phyloP scores from a whole-genome alignment of 2,113 vertebrate species.

The Phalacrocorax pelagicus region DNA sequence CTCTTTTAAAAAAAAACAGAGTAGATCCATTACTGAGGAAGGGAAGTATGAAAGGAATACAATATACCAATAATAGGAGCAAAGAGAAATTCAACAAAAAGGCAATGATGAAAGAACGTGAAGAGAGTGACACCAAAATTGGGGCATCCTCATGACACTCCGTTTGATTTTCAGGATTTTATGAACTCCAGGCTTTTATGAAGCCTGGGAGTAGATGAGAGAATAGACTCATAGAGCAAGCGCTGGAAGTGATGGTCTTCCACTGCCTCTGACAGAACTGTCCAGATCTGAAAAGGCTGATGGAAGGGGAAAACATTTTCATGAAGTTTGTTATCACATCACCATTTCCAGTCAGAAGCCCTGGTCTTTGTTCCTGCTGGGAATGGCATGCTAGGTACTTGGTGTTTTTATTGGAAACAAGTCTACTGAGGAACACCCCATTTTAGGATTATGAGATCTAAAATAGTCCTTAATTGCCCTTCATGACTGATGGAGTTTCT shows the following conservation, averaged over 20 bases:
- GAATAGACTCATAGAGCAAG: not conserved
- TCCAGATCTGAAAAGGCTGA: not conserved
- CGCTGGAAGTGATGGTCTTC: not conserved
- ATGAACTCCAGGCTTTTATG: not conserved
- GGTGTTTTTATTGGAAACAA: not conserved
- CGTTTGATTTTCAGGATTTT: not conserved
- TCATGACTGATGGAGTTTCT: not conserved
- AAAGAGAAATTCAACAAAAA: not conserved
- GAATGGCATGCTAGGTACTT: not conserved
- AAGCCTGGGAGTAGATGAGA: not conserved
- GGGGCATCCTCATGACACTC: not conserved
- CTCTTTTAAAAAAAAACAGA: not conserved
- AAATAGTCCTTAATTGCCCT: not conserved
- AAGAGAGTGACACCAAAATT: not conserved
- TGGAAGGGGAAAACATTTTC: not conserved
- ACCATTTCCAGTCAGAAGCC: not conserved
- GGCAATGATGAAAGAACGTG: not conserved
- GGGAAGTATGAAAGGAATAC: not conserved
- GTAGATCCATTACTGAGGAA: not conserved
- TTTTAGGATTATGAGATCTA: not conserved
- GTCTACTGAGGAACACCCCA: not conserved
- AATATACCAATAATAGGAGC: not conserved
- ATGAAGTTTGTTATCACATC: not conserved
- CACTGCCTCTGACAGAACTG: not conserved
- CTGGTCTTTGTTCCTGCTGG: not conserved